These are phyloP conservation scores for Linepithema humile DNA, from an alignment of 1,140 invertebrate species.

Conservation along the genomic window DNA sequence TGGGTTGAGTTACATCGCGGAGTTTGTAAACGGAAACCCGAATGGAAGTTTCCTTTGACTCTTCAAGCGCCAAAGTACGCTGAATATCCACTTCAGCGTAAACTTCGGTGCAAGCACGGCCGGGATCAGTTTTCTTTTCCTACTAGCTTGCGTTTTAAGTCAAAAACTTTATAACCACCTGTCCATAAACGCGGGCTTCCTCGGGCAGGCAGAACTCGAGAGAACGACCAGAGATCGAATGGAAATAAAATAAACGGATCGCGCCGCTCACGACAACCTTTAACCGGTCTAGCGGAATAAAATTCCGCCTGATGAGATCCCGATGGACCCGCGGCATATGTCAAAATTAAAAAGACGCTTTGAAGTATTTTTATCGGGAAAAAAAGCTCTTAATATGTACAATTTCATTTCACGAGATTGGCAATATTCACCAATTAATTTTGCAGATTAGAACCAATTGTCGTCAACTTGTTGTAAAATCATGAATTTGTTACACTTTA, in stretches of 20 bases:
- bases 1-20: slow-evolving; percentile 27
- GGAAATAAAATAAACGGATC: not conserved
- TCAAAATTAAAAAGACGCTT: not conserved
- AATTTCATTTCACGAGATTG: not conserved
- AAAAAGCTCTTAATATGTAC: not conserved
- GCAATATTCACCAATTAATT: not conserved
- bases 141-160: slow-evolving; percentile 40
- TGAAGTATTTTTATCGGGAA: not conserved
- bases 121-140: slow-evolving; percentile 51
- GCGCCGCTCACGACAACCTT: not conserved
- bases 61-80: slow-evolving; percentile 50
- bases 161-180: slow-evolving; percentile 42
- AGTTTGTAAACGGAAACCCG: slow-evolving; percentile 56
- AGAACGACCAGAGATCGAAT: not conserved
- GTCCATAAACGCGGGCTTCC: slow-evolving; percentile 20
- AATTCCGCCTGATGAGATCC: not conserved
- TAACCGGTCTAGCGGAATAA: not conserved
- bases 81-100: slow-evolving; percentile 44
- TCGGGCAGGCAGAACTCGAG: not conserved
- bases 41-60: slow-evolving; percentile 50
- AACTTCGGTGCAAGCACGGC: slow-evolving; percentile 31
- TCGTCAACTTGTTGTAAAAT: not conserved
- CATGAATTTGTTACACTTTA: not conserved
- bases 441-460: too few species aligned
- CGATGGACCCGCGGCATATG: too few species aligned